Percentiles rank a stretch among this genome's conserved stretches.
These are phyloP conservation scores for Phrynosoma blainvillii DNA, from an alignment of 2,113 vertebrate species.

Conservation along the genomic window DNA sequence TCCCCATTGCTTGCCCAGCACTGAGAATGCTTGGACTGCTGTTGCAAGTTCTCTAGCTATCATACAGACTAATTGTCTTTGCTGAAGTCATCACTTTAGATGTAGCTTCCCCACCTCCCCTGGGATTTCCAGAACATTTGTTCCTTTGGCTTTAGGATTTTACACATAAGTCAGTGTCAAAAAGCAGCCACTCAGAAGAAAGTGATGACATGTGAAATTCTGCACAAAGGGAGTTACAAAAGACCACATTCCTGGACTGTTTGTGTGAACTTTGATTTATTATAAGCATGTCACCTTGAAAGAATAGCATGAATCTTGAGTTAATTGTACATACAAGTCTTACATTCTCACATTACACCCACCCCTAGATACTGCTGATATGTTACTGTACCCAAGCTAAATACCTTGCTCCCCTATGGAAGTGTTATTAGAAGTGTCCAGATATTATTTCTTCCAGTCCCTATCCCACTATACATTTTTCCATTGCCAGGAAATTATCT, in stretches of 20 bases:
- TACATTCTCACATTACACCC: background rate
- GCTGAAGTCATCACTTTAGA: background rate
- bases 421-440: too few species aligned
- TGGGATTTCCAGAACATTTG: background rate
- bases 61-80: background rate
- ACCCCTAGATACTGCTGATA: too few species aligned
- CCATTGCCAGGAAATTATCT: conserved; percentile 41
- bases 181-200: background rate
- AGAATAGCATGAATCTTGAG: background rate
- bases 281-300: background rate
- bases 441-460: too few species aligned
- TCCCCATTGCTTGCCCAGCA: too few species aligned
- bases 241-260: background rate
- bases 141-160: background rate
- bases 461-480: background rate
- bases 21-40: too few species aligned
- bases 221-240: background rate
- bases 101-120: background rate
- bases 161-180: background rate
- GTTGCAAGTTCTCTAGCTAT: background rate
- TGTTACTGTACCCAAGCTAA: background rate
- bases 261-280: background rate
- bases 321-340: background rate
- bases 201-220: background rate
- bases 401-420: background rate